A percentile compares a stretch with the other conserved stretches of the same genome.
Conservation (phyloP, 2,113 vertebrate species). For the Triplophysa rosa region DNA sequence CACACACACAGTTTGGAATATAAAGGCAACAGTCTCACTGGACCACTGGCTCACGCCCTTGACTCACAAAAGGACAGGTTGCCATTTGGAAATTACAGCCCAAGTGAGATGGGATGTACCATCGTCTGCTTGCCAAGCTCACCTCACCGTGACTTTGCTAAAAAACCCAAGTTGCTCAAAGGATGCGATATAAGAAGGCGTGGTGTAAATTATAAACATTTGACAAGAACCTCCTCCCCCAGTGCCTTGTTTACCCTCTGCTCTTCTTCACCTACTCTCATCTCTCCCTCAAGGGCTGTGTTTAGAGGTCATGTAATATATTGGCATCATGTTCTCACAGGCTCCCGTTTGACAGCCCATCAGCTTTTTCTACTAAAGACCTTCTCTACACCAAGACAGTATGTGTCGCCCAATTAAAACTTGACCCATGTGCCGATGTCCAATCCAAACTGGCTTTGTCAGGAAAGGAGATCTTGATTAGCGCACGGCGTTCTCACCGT, state of each 20-base stretch:
- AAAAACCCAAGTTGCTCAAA: constrained; percentile 13
- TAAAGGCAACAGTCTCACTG: neutral
- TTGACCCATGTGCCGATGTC: constrained; percentile 20
- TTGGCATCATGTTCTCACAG: neutral
- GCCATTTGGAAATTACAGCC: constrained; percentile 43
- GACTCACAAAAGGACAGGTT: constrained; percentile 29
- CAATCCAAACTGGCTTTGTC: constrained; percentile 43
- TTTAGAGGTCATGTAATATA: constrained; percentile 30
- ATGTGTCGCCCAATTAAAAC: constrained; percentile 32
- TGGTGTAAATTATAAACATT: constrained; percentile 43
- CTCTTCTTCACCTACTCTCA: constrained; percentile 4
- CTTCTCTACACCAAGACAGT: neutral
- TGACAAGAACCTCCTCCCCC: constrained; percentile 31
- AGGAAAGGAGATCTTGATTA: constrained; percentile 46
- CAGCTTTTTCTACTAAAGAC: constrained; percentile 18
- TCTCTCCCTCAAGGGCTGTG: neutral
- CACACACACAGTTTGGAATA: neutral
- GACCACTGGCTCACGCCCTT: constrained; percentile 23
- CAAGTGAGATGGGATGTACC: neutral
- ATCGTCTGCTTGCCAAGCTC: constrained; percentile 23
- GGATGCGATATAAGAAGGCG: neutral
- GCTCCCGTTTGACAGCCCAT: neutral
- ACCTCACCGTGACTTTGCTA: constrained; percentile 32
- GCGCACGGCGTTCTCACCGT: neutral
- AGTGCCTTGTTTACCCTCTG: constrained; percentile 4